Evolutionary conservation across 2,113 vertebrate genomes (phyloP), one percentile per base, ranked within the genome.

Genomic region (Piprites chloris): DNA sequence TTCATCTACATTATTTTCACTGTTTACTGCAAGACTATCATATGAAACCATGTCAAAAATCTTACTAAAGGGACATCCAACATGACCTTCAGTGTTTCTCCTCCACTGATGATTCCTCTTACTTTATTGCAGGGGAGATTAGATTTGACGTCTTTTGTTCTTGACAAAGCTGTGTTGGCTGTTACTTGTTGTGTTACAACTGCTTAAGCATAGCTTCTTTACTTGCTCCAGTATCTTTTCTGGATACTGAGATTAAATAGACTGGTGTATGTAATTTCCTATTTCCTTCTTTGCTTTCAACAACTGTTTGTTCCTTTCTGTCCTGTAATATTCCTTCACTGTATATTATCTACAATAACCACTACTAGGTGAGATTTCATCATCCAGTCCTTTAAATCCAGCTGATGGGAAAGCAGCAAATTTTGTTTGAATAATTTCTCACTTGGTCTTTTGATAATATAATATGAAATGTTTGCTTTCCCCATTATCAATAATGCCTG

Each of bases 61-160:
- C 59, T 80, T 89, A 66, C 42, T 42, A 13, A 88, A 86, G 72
- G 49, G 78, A 85, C 61, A 90, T 75, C 47, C 55, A 68, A 61
- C 79, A 68, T 76, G 72, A 50, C 59, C 80, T 30, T 59, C 63
- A 46, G 6, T 58, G 39, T 67, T 94, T 91, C 56, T 71, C 50
- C 44, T 81, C 56, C 6, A 11, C 59, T 84, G 55, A 83, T 4
- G 9, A 80, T 35, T 47, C 67, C 41, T 69, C 76, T 50, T 79
- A 53, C 47, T 91, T 77, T 74, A 65, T 71, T 62, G 65, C 52
- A 63, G 49, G 19, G 74, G 28, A 71, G 49, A 89, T 78, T 62
- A 89, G 42, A 81, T 81, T 83, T 87, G 73, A 75, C 73, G 55
- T 75, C 55, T 87, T 95, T 84, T 93, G 65, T 72, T 95, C 61